Evolutionary conservation across 2,113 vertebrate species (phyloP).

Genomic region (Aleadryas rufinucha): DNA sequence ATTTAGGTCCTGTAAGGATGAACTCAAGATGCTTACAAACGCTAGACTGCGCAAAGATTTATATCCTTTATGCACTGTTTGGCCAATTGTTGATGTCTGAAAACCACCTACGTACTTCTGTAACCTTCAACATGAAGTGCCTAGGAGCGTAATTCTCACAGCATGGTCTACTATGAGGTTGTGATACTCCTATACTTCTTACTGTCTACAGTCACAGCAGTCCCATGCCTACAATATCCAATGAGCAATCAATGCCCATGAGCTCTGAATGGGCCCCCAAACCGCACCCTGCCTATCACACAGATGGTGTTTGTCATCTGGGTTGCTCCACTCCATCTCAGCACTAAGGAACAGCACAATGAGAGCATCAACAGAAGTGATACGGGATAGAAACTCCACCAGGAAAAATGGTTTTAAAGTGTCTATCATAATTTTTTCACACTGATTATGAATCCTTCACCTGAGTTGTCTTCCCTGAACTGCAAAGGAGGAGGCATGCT

Average conservation of each 20-base stretch:
- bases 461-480: background rate
- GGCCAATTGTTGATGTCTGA: background rate
- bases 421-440: background rate
- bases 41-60: background rate
- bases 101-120: background rate
- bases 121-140: background rate
- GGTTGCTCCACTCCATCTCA: background rate
- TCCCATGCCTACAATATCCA: background rate
- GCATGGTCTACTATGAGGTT: background rate
- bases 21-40: background rate
- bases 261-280: background rate
- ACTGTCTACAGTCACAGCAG: background rate
- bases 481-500: background rate
- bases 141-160: background rate
- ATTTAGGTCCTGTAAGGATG: background rate
- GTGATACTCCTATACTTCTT: background rate
- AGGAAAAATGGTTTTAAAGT: background rate
- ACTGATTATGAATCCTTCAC: background rate
- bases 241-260: background rate
- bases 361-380: background rate
- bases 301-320: rapidly evolving
- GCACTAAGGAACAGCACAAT: background rate
- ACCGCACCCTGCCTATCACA: background rate
- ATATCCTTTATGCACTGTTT: background rate
- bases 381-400: background rate